A percentile compares a stretch with the other conserved stretches of the same genome.
Evolutionary conservation across 2,888 invertebrate species (phyloP).

Genomic region (Drosophila bunnanda): DNA sequence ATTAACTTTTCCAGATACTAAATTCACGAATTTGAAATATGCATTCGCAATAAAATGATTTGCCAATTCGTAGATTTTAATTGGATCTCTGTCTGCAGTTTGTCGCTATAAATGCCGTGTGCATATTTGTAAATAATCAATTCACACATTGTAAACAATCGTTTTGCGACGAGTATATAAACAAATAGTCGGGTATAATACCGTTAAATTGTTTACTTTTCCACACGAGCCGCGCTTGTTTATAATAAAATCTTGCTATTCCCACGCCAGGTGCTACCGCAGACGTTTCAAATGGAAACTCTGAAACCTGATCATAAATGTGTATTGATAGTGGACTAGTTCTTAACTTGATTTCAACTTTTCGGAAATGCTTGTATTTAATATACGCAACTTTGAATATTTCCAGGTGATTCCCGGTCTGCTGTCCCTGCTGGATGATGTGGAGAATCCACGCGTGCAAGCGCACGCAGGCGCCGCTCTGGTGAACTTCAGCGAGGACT

Average conservation of each 20-base stretch:
- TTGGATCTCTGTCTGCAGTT: conserved; percentile 3
- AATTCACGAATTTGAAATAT: background rate
- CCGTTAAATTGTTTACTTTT: background rate
- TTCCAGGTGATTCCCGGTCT: conserved; percentile 93
- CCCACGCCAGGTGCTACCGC: conserved; percentile 2
- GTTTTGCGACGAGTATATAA: background rate
- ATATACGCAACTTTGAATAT: background rate
- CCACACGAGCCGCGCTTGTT: background rate
- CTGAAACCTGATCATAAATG: background rate
- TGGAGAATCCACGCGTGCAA: conserved; percentile 95
- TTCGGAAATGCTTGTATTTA: background rate
- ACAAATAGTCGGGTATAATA: background rate
- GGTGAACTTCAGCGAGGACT: conserved; percentile 99
- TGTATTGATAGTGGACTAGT: background rate
- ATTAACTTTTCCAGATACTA: background rate
- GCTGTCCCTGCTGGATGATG: conserved; percentile 94
- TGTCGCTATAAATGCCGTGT: background rate
- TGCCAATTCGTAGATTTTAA: background rate
- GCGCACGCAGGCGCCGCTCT: conserved; percentile 95
- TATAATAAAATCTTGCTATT: background rate
- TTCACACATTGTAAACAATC: conserved; percentile 6
- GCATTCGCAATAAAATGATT: background rate
- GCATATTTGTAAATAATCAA: conserved; percentile 8
- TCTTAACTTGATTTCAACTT: background rate
- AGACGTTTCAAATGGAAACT: background rate